Evolutionary conservation across 2,888 invertebrate genomes (phyloP).

Genomic region (Rhagonycha fulva): DNA sequence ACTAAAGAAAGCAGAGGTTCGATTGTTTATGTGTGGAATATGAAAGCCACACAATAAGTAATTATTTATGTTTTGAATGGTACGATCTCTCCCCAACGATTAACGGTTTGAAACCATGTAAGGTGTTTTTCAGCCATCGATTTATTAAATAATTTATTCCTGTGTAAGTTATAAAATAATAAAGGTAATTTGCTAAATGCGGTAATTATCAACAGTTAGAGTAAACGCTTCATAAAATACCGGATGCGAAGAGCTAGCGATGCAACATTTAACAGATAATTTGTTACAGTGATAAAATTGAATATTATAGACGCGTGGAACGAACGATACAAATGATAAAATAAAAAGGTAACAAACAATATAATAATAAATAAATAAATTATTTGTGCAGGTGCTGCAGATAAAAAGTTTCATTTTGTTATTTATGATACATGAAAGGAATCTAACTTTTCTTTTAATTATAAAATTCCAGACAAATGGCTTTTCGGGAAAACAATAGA

Average conservation of each 20-base stretch:
- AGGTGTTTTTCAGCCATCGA: background rate
- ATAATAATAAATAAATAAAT: background rate
- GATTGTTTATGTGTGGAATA: background rate
- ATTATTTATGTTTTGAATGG: background rate
- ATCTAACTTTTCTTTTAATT: background rate
- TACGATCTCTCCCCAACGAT: background rate
- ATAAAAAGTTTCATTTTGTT: background rate
- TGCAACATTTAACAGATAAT: conserved; percentile 18
- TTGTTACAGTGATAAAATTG: background rate
- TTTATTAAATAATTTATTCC: background rate
- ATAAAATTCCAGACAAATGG: background rate
- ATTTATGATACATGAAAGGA: background rate
- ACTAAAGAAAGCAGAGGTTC: background rate
- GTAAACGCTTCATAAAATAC: conserved; percentile 23
- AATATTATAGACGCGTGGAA: conserved; percentile 17
- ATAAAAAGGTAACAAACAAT: background rate
- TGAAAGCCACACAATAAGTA: background rate
- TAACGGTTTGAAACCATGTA: background rate
- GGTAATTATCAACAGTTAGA: conserved; percentile 23
- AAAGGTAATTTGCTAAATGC: conserved; percentile 5
- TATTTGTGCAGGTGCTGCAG: background rate
- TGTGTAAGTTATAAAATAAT: background rate
- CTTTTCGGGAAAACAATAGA: background rate
- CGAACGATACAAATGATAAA: background rate
- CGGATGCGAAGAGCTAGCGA: conserved; percentile 16